These are phyloP conservation scores for Toxotes chatareus DNA, from an alignment of 2,113 vertebrate species.

Conservation along the genomic window DNA sequence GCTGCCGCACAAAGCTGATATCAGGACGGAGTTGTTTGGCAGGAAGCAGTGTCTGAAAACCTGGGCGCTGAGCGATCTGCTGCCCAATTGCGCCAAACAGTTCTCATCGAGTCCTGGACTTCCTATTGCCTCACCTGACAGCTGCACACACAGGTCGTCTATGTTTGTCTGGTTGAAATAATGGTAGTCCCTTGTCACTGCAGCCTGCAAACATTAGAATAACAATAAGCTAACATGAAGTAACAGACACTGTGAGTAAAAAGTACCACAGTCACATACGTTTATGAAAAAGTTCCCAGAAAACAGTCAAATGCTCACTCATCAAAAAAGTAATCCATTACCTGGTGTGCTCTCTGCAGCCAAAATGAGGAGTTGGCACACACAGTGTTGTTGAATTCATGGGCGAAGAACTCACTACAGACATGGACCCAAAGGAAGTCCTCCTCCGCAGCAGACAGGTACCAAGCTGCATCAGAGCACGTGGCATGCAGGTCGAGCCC, in stretches of 20 bases:
- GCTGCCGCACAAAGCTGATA: constrained; percentile 81
- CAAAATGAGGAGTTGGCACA: constrained; percentile 89
- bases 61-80: constrained; percentile 82
- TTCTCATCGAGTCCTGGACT: constrained; percentile 60
- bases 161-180: constrained; percentile 83
- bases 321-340: constrained; percentile 39
- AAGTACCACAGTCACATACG: neutral
- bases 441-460: constrained; percentile 86
- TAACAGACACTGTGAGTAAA: neutral
- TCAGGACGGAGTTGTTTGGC: constrained; percentile 84
- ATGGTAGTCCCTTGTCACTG: constrained; percentile 74
- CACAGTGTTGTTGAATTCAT: constrained; percentile 87
- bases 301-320: constrained; percentile 6
- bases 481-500: constrained; percentile 82
- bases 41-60: constrained; percentile 88
- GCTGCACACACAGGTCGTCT: constrained; percentile 84
- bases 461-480: constrained; percentile 90
- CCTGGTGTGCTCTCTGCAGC: constrained; percentile 84
- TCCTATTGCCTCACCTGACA: constrained; percentile 52
- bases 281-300: constrained; percentile 1
- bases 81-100: constrained; percentile 81
- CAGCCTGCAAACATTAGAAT: constrained; percentile 72
- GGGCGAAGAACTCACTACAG: constrained; percentile 88
- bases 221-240: neutral
- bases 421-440: constrained; percentile 89